Conservation (phyloP, 2,888 invertebrate species). For the Perdita meconis region DNA sequence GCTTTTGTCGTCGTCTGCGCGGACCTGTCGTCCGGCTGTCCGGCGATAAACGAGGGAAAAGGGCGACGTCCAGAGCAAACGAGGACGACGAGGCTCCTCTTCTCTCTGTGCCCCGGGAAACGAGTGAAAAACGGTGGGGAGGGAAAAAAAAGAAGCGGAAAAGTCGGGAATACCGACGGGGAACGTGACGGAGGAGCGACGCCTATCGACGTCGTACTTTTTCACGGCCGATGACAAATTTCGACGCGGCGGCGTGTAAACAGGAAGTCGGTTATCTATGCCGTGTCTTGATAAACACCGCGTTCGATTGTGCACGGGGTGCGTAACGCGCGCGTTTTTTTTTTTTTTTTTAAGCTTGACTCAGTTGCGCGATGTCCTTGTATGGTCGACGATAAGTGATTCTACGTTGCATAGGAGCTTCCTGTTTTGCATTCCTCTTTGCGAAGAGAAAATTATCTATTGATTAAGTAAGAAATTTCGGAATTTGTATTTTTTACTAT, state of each 20-base stretch:
- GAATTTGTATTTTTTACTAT: not conserved
- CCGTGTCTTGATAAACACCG: constrained; percentile 46
- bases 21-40: constrained; percentile 13
- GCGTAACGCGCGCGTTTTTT: not conserved
- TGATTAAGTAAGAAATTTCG: not conserved
- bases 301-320: not conserved
- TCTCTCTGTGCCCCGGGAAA: not conserved
- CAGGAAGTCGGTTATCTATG: constrained; percentile 66
- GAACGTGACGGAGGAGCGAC: not conserved
- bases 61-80: constrained; percentile 4
- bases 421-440: not conserved
- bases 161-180: not conserved
- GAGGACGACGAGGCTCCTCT: constrained; percentile 2
- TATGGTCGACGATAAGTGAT: not conserved
- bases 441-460: not conserved
- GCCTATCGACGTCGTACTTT: constrained; percentile 12
- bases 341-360: constrained; percentile 7
- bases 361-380: not conserved
- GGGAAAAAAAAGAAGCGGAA: not conserved
- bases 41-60: not conserved
- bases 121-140: too few species aligned
- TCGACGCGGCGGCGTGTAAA: constrained; percentile 54
- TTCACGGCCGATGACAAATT: constrained; percentile 43
- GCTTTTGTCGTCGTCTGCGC: constrained; percentile 40
- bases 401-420: not conserved